Percentiles rank a stretch among this genome's conserved stretches.
phyloP scores from a whole-genome alignment of 2,888 invertebrate species.

The Spicauda simplicius region DNA sequence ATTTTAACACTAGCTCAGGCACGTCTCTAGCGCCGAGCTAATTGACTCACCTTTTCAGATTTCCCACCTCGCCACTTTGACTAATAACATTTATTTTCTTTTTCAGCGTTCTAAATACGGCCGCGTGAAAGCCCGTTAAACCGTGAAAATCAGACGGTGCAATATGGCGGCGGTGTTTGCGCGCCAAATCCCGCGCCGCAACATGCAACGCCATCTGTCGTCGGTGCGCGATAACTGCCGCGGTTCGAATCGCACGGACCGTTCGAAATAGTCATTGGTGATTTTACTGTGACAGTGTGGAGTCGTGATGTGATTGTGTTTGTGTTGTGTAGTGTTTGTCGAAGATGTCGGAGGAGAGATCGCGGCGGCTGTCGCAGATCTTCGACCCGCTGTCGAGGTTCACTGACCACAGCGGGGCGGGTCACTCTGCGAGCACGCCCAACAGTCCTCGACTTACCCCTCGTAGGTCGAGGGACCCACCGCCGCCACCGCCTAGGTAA shows the following conservation, averaged over 20 bases:
- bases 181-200: slow-evolving; percentile 69
- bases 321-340: slow-evolving; percentile 58
- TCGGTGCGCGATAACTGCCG: slow-evolving; percentile 59
- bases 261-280: slow-evolving; percentile 75
- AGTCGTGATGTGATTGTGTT: slow-evolving; percentile 72
- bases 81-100: slow-evolving; percentile 70
- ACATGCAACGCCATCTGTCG: slow-evolving; percentile 66
- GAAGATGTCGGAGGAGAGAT: slow-evolving; percentile 87
- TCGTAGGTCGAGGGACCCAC: slow-evolving; percentile 79
- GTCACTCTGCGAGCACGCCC: slow-evolving; percentile 86
- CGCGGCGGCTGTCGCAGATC: slow-evolving; percentile 91
- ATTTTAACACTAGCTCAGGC: slow-evolving; percentile 62
- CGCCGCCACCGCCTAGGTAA: slow-evolving; percentile 80
- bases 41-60: slow-evolving; percentile 71
- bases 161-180: slow-evolving; percentile 73
- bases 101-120: slow-evolving; percentile 75
- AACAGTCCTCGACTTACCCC: slow-evolving; percentile 90
- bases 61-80: slow-evolving; percentile 54
- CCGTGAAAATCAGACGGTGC: slow-evolving; percentile 69
- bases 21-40: slow-evolving; percentile 50
- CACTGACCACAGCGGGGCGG: slow-evolving; percentile 86
- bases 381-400: slow-evolving; percentile 92
- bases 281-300: slow-evolving; percentile 65
- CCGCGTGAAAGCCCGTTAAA: slow-evolving; percentile 59
- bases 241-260: slow-evolving; percentile 67